Conservation (phyloP, 2,113 vertebrate genomes). For the Phrynosoma blainvillii region DNA sequence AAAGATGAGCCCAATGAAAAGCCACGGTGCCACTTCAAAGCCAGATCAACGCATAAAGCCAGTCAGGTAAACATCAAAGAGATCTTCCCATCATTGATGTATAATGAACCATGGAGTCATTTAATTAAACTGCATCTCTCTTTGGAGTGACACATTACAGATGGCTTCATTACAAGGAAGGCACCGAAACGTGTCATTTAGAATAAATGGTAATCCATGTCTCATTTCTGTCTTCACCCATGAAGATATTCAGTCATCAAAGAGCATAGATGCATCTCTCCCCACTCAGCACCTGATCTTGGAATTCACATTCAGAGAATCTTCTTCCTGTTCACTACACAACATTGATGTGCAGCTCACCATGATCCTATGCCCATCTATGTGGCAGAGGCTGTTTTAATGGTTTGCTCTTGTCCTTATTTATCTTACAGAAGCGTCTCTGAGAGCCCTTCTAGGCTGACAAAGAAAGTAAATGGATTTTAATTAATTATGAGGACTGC, state of each 20-base stretch:
- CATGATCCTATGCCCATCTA: background rate
- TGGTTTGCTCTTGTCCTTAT: background rate
- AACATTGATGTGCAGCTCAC: background rate
- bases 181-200: background rate
- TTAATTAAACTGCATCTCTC: constrained; percentile 22
- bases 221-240: background rate
- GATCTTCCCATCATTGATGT: constrained; percentile 10
- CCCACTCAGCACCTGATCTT: background rate
- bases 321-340: background rate
- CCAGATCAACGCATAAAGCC: background rate
- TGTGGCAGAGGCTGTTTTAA: background rate
- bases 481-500: too few species aligned
- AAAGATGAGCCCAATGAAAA: background rate
- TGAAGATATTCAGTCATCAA: background rate
- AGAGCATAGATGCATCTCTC: too few species aligned
- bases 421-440: background rate
- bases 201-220: background rate
- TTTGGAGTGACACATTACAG: background rate
- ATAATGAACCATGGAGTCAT: constrained; percentile 23
- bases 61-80: constrained; percentile 6
- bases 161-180: constrained; percentile 3
- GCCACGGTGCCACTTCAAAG: background rate
- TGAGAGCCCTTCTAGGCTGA: background rate
- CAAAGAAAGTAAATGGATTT: too few species aligned
- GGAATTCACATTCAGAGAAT: background rate